Conservation (phyloP, 2,797 vertebrate species). For the Luscinia luscinia region DNA sequence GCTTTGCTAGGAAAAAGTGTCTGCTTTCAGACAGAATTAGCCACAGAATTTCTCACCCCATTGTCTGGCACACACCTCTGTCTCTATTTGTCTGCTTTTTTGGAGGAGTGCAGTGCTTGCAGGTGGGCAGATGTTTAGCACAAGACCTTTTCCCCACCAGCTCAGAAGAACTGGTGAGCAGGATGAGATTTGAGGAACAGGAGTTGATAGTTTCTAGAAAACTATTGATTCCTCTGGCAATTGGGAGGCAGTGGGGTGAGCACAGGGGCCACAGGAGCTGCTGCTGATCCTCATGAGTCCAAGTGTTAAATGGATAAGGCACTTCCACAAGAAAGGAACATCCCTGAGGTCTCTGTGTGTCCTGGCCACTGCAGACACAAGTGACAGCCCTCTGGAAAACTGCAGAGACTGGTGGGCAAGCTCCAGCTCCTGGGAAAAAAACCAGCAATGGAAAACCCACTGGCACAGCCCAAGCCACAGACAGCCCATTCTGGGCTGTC, state of each 20-base stretch:
- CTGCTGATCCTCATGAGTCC: background rate
- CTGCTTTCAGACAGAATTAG: background rate
- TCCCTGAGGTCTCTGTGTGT: background rate
- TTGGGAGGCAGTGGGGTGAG: background rate
- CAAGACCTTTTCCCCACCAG: background rate
- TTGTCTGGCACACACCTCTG: background rate
- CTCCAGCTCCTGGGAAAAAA: background rate
- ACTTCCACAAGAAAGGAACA: background rate
- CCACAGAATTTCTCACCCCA: background rate
- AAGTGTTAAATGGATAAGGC: rapidly evolving
- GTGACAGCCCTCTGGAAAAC: background rate
- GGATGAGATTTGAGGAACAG: rapidly evolving
- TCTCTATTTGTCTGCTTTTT: background rate
- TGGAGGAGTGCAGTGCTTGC: background rate
- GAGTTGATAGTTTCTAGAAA: background rate
- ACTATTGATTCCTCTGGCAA: background rate
- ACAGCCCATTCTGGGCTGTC: background rate
- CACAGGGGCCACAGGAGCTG: rapidly evolving
- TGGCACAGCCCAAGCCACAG: background rate
- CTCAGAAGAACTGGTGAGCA: background rate
- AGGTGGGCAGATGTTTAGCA: background rate
- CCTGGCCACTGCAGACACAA: background rate
- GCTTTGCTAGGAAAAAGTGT: background rate
- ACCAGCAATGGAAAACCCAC: background rate
- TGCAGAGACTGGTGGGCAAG: background rate